phyloP scores from a whole-genome alignment of 2,888 invertebrate species.

The Mellilla xanthometata region DNA sequence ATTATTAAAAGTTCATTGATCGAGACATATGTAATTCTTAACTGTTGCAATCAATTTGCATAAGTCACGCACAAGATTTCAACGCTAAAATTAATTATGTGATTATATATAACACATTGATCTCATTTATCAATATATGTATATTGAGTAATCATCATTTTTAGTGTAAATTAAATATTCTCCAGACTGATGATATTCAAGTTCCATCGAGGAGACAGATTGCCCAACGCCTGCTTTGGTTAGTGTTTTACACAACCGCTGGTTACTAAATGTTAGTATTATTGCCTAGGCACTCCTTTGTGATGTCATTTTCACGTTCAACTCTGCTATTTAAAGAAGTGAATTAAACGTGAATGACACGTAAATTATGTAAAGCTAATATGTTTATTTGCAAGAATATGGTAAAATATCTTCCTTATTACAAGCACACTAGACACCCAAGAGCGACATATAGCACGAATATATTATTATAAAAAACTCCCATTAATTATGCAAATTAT shows the following conservation, averaged over 20 bases:
- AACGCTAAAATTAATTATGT: background rate
- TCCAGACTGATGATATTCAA: slow-evolving; percentile 2
- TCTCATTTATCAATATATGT: slow-evolving; percentile 14
- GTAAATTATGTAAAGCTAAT: too few species aligned
- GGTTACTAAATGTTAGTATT: slow-evolving; percentile 40
- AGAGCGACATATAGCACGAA: slow-evolving; percentile 3
- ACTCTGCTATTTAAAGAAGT: slow-evolving; percentile 25
- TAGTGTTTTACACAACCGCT: slow-evolving; percentile 43
- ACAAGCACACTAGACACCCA: background rate
- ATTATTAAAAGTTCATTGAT: too few species aligned
- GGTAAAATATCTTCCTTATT: slow-evolving; percentile 4
- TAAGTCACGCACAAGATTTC: slow-evolving; percentile 7
- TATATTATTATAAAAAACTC: background rate
- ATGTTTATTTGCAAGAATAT: too few species aligned
- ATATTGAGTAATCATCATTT: slow-evolving; percentile 1
- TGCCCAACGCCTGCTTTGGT: slow-evolving; percentile 41
- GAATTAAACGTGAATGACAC: too few species aligned
- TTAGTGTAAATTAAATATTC: slow-evolving; percentile 5
- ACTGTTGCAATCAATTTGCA: background rate
- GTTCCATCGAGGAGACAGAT: slow-evolving; percentile 21
- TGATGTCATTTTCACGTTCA: slow-evolving; percentile 38
- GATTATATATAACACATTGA: background rate
- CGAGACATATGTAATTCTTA: too few species aligned
- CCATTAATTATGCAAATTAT: slow-evolving; percentile 2
- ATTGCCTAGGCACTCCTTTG: slow-evolving; percentile 46